Conservation (phyloP, 2,113 vertebrate genomes). For the Pollachius pollachius region DNA sequence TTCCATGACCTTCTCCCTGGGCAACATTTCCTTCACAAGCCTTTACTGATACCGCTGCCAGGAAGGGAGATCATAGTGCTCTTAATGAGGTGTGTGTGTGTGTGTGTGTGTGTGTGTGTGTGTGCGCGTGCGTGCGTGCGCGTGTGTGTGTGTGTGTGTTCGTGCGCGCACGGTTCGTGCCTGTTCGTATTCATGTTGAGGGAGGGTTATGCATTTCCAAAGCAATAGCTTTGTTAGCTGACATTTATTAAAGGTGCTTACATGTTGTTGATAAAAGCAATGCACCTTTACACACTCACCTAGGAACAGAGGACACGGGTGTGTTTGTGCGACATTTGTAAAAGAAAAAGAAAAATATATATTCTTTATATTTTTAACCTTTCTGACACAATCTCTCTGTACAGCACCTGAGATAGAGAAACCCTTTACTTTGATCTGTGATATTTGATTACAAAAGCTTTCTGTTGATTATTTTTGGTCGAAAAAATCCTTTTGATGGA, state of each 20-base stretch:
- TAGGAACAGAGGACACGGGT: too few species aligned
- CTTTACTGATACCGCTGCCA: constrained; percentile 51
- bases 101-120: constrained; percentile 16
- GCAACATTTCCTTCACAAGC: constrained; percentile 61
- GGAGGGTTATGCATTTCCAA: not conserved
- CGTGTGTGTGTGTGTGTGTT: not conserved
- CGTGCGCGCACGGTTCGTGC: constrained; percentile 14
- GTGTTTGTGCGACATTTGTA: too few species aligned
- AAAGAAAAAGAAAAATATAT: not conserved
- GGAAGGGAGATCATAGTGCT: constrained; percentile 46
- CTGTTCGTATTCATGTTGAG: constrained; percentile 6
- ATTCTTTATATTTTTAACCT: too few species aligned
- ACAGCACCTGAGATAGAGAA: too few species aligned
- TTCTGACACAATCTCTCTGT: too few species aligned
- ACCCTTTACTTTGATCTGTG: too few species aligned
- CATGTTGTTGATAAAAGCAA: constrained; percentile 62
- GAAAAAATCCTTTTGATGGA: too few species aligned
- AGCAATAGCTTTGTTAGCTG: constrained; percentile 49
- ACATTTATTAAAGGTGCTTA: constrained; percentile 46
- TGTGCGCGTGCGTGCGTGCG: not conserved
- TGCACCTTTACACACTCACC: not conserved
- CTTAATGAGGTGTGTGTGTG: constrained; percentile 50
- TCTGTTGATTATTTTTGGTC: too few species aligned
- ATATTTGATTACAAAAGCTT: too few species aligned
- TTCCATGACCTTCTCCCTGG: constrained; percentile 66